Conservation (phyloP, 2,113 vertebrate genomes). For the Delphinus delphis region DNA sequence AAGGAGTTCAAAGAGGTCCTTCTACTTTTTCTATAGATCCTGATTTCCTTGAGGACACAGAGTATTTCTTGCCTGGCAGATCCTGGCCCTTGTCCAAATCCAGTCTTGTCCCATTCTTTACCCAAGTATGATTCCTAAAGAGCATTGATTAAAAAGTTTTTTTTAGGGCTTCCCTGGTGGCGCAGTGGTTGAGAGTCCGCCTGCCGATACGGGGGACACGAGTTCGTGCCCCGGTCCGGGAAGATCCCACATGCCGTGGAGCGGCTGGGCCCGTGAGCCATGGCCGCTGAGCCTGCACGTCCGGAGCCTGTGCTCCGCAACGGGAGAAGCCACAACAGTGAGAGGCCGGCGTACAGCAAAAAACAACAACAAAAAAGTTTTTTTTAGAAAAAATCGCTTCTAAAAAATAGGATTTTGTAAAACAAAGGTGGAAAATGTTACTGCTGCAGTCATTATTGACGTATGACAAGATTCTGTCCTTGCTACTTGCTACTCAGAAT, state of each 20-base stretch:
- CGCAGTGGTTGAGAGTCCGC: too few species aligned
- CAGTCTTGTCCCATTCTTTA: background rate
- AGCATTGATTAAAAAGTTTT: background rate
- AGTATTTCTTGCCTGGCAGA: constrained; percentile 1
- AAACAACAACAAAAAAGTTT: too few species aligned
- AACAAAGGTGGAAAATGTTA: background rate
- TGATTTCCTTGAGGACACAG: background rate
- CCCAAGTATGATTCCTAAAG: background rate
- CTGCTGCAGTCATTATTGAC: background rate
- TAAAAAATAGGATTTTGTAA: background rate
- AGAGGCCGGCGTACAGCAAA: too few species aligned
- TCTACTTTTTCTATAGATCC: background rate
- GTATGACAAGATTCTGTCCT: background rate
- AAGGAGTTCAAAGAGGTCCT: background rate
- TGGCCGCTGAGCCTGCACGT: too few species aligned
- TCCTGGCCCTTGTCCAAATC: background rate
- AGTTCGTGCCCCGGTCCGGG: too few species aligned
- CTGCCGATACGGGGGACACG: too few species aligned
- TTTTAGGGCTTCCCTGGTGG: background rate
- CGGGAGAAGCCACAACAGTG: too few species aligned
- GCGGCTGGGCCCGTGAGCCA: too few species aligned
- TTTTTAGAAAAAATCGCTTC: background rate
- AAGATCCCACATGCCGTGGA: too few species aligned
- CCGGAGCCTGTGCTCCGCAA: too few species aligned
- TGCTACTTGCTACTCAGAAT: background rate